Evolutionary conservation across 2,888 invertebrate species (phyloP).

Genomic region (Chrysina gloriosa): DNA sequence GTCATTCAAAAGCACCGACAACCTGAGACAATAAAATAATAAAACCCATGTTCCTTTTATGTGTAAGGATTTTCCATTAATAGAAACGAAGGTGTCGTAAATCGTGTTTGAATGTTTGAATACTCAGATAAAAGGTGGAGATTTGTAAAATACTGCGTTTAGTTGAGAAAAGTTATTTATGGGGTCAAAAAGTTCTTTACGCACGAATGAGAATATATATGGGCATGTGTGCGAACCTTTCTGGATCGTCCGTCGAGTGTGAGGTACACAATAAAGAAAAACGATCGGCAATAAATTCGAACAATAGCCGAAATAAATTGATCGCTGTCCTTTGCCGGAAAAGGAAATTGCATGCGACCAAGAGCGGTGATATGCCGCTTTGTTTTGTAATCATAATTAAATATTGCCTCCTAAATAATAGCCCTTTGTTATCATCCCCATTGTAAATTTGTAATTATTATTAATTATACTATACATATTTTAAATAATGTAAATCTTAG

Average conservation of each 20-base stretch:
- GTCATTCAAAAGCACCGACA: conserved; percentile 20
- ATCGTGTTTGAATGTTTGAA: conserved; percentile 29
- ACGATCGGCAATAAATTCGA: conserved; percentile 12
- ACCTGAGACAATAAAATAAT: conserved; percentile 32
- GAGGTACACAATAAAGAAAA: conserved; percentile 11
- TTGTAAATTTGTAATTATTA: not conserved
- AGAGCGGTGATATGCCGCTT: conserved; percentile 13
- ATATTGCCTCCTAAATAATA: not conserved
- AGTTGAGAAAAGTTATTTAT: conserved; percentile 30
- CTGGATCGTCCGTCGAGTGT: not conserved
- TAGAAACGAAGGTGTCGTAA: conserved; percentile 27
- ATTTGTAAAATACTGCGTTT: conserved; percentile 32
- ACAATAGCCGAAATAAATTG: conserved; percentile 33
- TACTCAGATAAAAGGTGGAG: conserved; percentile 29
- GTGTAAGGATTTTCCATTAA: conserved; percentile 10
- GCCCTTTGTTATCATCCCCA: not conserved
- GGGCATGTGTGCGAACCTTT: not conserved
- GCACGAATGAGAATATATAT: not conserved
- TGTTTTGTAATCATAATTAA: not conserved
- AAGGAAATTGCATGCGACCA: conserved; percentile 19
- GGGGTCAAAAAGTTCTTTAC: conserved; percentile 33
- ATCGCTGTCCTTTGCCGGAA: conserved; percentile 27
- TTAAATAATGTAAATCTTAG: no score
- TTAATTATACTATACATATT: no score
- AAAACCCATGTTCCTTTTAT: conserved; percentile 32